Percentiles rank a stretch among this genome's conserved stretches.
These are phyloP conservation scores for Conops quadrifasciatus DNA, from an alignment of 2,888 invertebrate genomes.

Conservation along the genomic window DNA sequence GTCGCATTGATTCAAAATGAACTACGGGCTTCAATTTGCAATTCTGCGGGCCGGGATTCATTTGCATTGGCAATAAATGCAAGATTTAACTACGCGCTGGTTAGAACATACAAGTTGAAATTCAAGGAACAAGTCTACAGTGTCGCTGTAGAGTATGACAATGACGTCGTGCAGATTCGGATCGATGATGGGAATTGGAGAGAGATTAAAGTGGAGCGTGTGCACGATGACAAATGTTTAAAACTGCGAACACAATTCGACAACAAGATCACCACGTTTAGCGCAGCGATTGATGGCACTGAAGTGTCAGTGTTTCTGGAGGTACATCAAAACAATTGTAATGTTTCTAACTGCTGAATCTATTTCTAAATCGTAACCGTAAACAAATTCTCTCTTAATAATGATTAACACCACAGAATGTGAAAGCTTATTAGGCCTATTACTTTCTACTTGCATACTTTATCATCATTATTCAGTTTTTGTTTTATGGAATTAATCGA, in stretches of 20 bases:
- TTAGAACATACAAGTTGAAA: constrained; percentile 70
- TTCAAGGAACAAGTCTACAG: constrained; percentile 67
- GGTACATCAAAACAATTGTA: constrained; percentile 64
- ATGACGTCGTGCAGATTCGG: constrained; percentile 65
- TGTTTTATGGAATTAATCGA: neutral
- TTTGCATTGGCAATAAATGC: constrained; percentile 69
- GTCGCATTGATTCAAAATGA: constrained; percentile 66
- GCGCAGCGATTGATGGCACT: constrained; percentile 69
- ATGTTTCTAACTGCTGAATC: too few relatives aligned
- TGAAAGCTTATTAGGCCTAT: too few relatives aligned
- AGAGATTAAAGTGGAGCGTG: constrained; percentile 66
- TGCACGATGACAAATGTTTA: constrained; percentile 60
- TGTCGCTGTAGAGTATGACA: constrained; percentile 69
- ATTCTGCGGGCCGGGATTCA: constrained; percentile 66
- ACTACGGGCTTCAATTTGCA: constrained; percentile 48
- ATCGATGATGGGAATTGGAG: constrained; percentile 69
- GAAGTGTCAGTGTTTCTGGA: constrained; percentile 73
- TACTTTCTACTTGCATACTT: too few relatives aligned
- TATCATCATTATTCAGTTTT: too few relatives aligned
- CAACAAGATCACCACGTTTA: constrained; percentile 68
- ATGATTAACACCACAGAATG: too few relatives aligned
- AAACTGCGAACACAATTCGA: constrained; percentile 68
- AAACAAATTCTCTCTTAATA: too few relatives aligned
- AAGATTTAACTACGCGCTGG: constrained; percentile 74
- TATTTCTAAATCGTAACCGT: too few relatives aligned